Base-by-base conservation (phyloP, 2,797 vertebrate species). In the Sardinella longiceps region DNA sequence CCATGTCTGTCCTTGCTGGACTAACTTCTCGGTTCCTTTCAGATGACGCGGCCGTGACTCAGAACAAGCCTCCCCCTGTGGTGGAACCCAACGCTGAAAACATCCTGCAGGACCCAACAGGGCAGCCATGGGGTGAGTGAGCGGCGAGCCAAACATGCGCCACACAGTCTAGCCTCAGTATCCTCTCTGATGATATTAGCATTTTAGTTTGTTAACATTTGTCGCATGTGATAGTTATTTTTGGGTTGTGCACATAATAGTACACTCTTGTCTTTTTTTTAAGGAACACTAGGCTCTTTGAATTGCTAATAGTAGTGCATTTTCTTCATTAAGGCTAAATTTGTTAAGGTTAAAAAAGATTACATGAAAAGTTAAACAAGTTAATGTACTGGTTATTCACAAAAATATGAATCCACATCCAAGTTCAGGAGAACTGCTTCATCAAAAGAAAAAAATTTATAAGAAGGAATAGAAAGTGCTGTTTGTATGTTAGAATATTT, bases 71-170 rank as follows among this genome's bases (percentile, higher is more conserved):
- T 81, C 85, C 84, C 0, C 82, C 85, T 15, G 9, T 80, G n/a
- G 83, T 39, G 46, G 89, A 89, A 80, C 88, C 90, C 23, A 88
- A 82, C 20, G 81, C 82, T 3, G 86, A 87, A 50, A 84, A 81
- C 37, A 39, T 82, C n/a, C 81, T 51, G 37, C 81, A 88, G 25
- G 85, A 89, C 80, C 88, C 88, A 1, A 87, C 89, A 1, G 66
- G 87, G 74, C 84, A 90, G 80, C 87, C 90, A 83, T 89, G 83
- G 85, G 89, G 92, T 92, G 81, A 89, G 86, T 0, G 15, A 9
- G 39, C 45, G 39, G 46, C 46, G 7, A 48, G 11, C 46, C 46
- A 48, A 10, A 48, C 20, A 63, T 25, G 81, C 30, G 80, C 18
- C 66, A 70, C 33, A 39, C 70, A 77, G 37, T 77, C 70, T 18